A percentile compares a stretch with the other conserved stretches of the same genome.
These are phyloP conservation scores for Seriola quinqueradiata DNA, from an alignment of 2,113 vertebrate species.

Conservation along the genomic window DNA sequence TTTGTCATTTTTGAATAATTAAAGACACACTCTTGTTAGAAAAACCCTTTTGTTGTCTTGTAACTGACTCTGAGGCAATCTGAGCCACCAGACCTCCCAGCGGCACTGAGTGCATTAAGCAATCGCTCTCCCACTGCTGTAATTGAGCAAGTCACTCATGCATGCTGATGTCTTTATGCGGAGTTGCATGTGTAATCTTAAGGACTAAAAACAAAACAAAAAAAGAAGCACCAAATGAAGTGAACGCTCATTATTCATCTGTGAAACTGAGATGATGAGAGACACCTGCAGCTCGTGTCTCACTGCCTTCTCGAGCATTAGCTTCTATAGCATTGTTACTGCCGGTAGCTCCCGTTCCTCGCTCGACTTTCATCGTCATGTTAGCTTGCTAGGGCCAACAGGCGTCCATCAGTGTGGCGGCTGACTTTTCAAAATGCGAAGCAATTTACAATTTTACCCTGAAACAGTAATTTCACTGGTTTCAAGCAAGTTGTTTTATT, in stretches of 20 bases:
- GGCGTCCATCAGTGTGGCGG: too few species aligned
- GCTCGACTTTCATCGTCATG: not conserved
- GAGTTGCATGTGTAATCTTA: conserved; percentile 18
- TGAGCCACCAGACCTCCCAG: conserved; percentile 53
- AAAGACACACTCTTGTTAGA: conserved; percentile 61
- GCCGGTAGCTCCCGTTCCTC: too few species aligned
- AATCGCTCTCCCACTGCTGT: conserved; percentile 35
- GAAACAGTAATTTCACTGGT: too few species aligned
- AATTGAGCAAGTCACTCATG: conserved; percentile 43
- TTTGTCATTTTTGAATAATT: conserved; percentile 77
- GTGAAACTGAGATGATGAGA: too few species aligned
- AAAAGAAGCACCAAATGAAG: not conserved
- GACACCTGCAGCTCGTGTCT: too few species aligned
- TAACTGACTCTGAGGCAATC: conserved; percentile 56
- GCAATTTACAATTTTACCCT: too few species aligned
- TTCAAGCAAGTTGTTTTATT: too few species aligned
- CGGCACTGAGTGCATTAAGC: conserved; percentile 48
- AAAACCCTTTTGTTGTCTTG: conserved; percentile 69
- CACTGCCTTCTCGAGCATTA: too few species aligned
- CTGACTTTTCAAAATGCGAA: too few species aligned
- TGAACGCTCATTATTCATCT: too few species aligned
- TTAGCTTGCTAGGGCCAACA: not conserved
- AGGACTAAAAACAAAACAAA: not conserved
- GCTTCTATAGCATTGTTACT: too few species aligned
- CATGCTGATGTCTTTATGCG: conserved; percentile 61